phyloP scores from a whole-genome alignment of 2,888 invertebrate species.

The Gasteruption jaculator region DNA sequence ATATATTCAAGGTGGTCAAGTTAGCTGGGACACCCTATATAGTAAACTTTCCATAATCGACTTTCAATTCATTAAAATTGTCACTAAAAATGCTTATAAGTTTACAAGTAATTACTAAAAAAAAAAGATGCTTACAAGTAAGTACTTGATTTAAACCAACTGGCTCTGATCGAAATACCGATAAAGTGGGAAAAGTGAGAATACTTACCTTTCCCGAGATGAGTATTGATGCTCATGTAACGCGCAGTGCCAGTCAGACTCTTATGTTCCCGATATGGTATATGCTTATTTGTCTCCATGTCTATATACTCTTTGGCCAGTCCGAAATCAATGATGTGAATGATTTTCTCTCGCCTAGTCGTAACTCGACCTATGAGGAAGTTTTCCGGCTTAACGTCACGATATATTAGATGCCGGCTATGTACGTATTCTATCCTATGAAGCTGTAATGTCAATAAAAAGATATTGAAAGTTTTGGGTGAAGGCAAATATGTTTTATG shows the following conservation, averaged over 20 bases:
- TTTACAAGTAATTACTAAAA: too few species aligned
- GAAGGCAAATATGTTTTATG: too few species aligned
- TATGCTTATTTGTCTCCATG: constrained; percentile 99
- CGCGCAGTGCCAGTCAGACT: constrained; percentile 99
- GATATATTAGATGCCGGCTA: constrained; percentile 96
- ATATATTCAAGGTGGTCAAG: too few species aligned
- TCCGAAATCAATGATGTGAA: constrained; percentile 99
- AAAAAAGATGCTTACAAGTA: too few species aligned
- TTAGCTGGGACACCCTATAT: too few species aligned
- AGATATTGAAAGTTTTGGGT: too few species aligned
- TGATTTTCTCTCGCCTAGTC: constrained; percentile 96
- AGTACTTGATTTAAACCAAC: too few species aligned
- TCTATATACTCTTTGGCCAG: constrained; percentile 99
- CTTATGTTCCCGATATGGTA: constrained; percentile 99
- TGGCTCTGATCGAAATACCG: background rate
- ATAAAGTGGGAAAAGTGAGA: background rate
- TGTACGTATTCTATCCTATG: constrained; percentile 99
- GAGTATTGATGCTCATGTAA: constrained; percentile 99
- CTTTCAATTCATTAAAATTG: too few species aligned
- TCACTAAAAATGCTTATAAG: too few species aligned
- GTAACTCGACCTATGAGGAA: constrained; percentile 98
- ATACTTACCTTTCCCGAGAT: constrained; percentile 88
- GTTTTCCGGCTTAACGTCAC: constrained; percentile 99
- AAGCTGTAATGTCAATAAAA: constrained; percentile 62
- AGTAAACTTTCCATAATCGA: too few species aligned